A percentile compares a stretch with the other conserved stretches of the same genome.
Conservation (phyloP, 2,797 vertebrate genomes). For the Salarias fasciatus region DNA sequence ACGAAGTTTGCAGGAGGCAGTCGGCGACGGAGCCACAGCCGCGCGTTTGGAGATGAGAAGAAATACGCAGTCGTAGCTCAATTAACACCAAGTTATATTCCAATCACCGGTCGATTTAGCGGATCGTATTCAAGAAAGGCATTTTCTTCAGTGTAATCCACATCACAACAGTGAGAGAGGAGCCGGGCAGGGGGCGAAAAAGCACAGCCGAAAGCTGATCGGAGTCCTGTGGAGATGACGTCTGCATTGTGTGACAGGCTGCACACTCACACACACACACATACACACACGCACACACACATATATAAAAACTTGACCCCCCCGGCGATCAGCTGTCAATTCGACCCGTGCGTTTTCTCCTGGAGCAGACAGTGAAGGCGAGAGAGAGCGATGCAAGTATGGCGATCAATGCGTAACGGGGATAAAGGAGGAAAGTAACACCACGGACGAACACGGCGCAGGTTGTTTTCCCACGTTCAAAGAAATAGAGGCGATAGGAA, state of each 20-base stretch:
- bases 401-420: constrained; percentile 48
- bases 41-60: constrained; percentile 20
- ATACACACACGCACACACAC: constrained; percentile 69
- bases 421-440: neutral
- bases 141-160: constrained; percentile 40
- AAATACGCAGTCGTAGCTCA: constrained; percentile 25
- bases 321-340: constrained; percentile 19
- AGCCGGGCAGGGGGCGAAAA: constrained; percentile 9
- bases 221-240: constrained; percentile 69
- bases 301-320: constrained; percentile 67
- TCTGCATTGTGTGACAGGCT: constrained; percentile 69
- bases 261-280: constrained; percentile 66
- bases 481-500: constrained; percentile 26
- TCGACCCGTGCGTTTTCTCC: constrained; percentile 27
- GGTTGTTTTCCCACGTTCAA: constrained; percentile 50
- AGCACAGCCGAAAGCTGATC: constrained; percentile 53
- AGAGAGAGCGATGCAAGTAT: constrained; percentile 2
- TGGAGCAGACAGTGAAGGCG: constrained; percentile 15
- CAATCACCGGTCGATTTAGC: constrained; percentile 21
- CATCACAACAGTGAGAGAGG: constrained; percentile 39
- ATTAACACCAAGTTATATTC: constrained; percentile 42
- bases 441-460: constrained; percentile 11
- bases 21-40: constrained; percentile 44
- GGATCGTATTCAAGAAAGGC: constrained; percentile 24
- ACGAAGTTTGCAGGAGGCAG: constrained; percentile 66